phyloP scores from a whole-genome alignment of 2,797 vertebrate genomes.

The Galaxias olidus region DNA sequence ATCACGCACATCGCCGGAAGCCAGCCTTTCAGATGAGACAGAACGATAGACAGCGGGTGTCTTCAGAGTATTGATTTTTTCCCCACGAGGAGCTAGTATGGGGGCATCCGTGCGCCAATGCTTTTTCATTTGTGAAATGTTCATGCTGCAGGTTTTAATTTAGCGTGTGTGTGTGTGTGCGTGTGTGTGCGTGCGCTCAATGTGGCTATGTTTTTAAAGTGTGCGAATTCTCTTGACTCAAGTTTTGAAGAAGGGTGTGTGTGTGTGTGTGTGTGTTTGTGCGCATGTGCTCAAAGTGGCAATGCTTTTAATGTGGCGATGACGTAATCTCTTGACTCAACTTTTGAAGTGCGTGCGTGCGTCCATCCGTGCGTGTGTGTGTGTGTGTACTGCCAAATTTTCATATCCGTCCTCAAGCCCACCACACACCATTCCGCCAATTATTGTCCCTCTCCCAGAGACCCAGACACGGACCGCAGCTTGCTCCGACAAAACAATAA shows the following conservation, averaged over 20 bases:
- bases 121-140: background rate
- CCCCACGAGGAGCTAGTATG: background rate
- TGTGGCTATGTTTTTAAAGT: too few species aligned
- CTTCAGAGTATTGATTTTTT: background rate
- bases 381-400: background rate
- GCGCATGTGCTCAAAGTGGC: too few species aligned
- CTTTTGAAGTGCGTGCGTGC: background rate
- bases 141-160: too few species aligned
- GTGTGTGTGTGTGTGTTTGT: too few species aligned
- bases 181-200: background rate
- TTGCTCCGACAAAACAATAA: background rate
- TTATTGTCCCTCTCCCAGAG: background rate
- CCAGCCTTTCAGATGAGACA: background rate
- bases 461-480: background rate
- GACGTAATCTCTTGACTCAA: too few species aligned
- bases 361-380: background rate
- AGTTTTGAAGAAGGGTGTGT: too few species aligned
- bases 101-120: background rate
- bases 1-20: background rate
- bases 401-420: background rate
- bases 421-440: background rate
- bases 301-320: too few species aligned
- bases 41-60: background rate
- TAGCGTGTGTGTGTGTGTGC: background rate
- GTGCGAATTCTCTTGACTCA: too few species aligned